A percentile compares a stretch with the other conserved stretches of the same genome.
Conservation (phyloP, 2,113 vertebrate genomes). For the Bufo bufo region DNA sequence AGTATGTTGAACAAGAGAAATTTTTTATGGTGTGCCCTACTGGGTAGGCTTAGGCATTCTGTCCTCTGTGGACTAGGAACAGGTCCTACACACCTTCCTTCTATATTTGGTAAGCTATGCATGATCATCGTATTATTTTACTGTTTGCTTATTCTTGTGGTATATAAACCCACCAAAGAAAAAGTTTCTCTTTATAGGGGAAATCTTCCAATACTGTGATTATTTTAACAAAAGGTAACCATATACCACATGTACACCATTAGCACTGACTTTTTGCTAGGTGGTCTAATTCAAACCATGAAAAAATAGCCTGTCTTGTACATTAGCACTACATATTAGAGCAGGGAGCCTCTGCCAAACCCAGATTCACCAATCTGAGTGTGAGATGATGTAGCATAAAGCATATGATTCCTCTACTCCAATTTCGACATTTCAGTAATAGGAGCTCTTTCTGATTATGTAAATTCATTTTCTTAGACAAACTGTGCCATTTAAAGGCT, state of each 20-base stretch:
- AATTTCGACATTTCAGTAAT: too few relatives aligned
- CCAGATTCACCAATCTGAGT: too few relatives aligned
- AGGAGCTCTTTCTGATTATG: too few relatives aligned
- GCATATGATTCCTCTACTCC: too few relatives aligned
- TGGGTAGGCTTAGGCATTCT: constrained; percentile 88
- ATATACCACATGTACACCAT: not conserved
- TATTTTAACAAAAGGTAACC: not conserved
- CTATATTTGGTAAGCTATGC: constrained; percentile 86
- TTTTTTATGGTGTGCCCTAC: constrained; percentile 87
- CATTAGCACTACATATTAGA: too few relatives aligned
- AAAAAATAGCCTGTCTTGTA: too few relatives aligned
- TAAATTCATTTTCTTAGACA: too few relatives aligned
- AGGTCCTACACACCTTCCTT: constrained; percentile 85
- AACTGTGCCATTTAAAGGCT: too few relatives aligned
- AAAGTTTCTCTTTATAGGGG: not conserved
- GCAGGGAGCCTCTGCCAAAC: too few relatives aligned
- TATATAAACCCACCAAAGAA: not conserved
- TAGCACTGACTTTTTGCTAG: too few relatives aligned
- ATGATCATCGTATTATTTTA: not conserved
- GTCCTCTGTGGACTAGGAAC: constrained; percentile 86
- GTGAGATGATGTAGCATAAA: too few relatives aligned
- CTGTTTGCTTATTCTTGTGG: not conserved
- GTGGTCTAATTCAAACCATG: too few relatives aligned
- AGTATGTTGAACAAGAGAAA: constrained; percentile 81
- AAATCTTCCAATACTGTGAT: not conserved